Evolutionary conservation across 2,888 invertebrate genomes (phyloP), one percentile per base, ranked within the genome.

Genomic region (Meloe dianella): DNA sequence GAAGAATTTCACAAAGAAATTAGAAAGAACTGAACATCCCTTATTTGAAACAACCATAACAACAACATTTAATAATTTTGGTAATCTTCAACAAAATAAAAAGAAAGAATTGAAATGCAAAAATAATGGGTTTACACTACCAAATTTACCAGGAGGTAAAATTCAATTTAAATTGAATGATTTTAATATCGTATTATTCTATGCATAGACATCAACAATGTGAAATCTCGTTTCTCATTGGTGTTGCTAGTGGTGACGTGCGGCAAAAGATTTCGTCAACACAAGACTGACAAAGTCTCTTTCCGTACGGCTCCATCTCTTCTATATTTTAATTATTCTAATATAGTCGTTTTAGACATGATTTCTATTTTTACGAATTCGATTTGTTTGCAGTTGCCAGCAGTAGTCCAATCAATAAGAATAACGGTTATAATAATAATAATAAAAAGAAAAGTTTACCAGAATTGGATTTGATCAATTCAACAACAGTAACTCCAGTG

Each of bases 141-240:
- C 90, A 0, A 88, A 88, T 76, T 85, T 90, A 27, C 88, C 89
- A 7, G 89, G 89, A 82, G 89, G 89, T 88, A 17, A 27, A 27
- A 27, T 2, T 27, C 2, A 4, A 27, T 3, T 27, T 27, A 27
- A 4, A 27, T 27, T n/a, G n/a, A 27, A 27, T 27, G 2, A 27
- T 27, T 27, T 27, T n/a, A n/a, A n/a, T n/a, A n/a, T n/a, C n/a
- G n/a, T n/a, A n/a, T n/a, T n/a, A n/a, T n/a, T n/a, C n/a, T n/a
- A n/a, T n/a, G n/a, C n/a, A n/a, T 27, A 27, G 27, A 27, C 4
- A 27, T 27, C 27, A n/a, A 27, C 27, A 27, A 27, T 27, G 4
- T 27, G 4, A 4, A 27, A 27, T 3, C 27, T 27, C 27, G 27
- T 27, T 27, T 27, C 27, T 27, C 27, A 27, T 27, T 27, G 27